A percentile compares a stretch with the other conserved stretches of the same genome.
phyloP scores from a whole-genome alignment of 2,113 vertebrate species.

The Anguilla japonica region DNA sequence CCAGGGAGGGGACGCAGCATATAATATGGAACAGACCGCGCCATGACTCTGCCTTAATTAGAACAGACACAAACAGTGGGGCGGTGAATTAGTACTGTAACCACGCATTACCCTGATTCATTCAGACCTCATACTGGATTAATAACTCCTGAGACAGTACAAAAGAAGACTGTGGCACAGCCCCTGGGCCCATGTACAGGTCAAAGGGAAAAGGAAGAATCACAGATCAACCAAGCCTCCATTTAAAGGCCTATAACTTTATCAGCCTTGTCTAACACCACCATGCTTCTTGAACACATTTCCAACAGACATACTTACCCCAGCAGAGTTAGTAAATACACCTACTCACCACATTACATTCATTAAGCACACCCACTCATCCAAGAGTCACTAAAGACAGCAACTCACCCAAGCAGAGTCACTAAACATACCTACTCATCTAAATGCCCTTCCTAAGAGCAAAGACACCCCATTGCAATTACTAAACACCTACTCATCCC shows the following conservation, averaged over 20 bases:
- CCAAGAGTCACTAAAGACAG: background rate
- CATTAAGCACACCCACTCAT: background rate
- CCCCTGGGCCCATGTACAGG: slow-evolving; percentile 81
- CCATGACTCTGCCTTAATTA: slow-evolving; percentile 92
- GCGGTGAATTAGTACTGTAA: slow-evolving; percentile 90
- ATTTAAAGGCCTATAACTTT: background rate
- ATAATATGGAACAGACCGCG: slow-evolving; percentile 72
- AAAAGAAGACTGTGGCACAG: slow-evolving; percentile 86
- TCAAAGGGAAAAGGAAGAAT: slow-evolving; percentile 82
- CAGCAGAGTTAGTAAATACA: slow-evolving; percentile 6
- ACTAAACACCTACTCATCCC: background rate
- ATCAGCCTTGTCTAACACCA: background rate
- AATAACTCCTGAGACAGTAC: slow-evolving; percentile 86
- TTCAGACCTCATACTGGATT: slow-evolving; percentile 86
- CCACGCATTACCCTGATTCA: slow-evolving; percentile 82
- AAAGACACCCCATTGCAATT: background rate
- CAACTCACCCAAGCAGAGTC: background rate
- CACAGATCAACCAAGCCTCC: slow-evolving; percentile 59
- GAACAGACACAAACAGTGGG: slow-evolving; percentile 85
- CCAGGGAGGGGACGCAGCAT: slow-evolving; percentile 60
- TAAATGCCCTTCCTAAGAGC: too few relatives aligned
- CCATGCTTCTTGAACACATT: background rate
- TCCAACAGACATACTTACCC: background rate
- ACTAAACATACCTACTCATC: slow-evolving; percentile 6
- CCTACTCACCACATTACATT: background rate